Base-by-base conservation (phyloP, 2,113 vertebrate species). In the Microcebus griseorufus region DNA sequence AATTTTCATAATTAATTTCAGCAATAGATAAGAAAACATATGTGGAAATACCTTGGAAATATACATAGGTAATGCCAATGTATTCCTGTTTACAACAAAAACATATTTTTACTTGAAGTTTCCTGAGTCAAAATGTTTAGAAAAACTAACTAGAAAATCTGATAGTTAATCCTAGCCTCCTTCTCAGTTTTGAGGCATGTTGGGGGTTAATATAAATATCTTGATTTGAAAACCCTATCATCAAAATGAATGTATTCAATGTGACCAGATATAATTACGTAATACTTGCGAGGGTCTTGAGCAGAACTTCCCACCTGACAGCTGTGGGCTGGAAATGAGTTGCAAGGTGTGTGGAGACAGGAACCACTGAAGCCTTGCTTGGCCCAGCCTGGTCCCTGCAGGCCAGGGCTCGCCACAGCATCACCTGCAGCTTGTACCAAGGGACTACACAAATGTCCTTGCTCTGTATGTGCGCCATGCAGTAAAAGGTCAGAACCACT, bases 1-100 rank as follows among this genome's bases (percentile, higher is more conserved):
- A 87, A 34, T 83, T 93, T 93, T 93, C 76, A 53, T 88, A 79
- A 85, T 58, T 48, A 70, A 64, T 27, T 93, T 79, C 5, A 91
- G 82, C 86, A 91, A 60, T 34, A 91, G 76, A 65, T 53, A 78
- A 58, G 37, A 91, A 73, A 72, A 87, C 3, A 0, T 67, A 93
- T 42, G 18, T 11, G 23, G 76, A 60, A 73, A 88, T 18, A 55
- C 48, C 39, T 37, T 88, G 51, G 42, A 94, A 70, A 89, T 42
- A 83, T 5, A 83, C 23, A 65, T 80, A 67, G 29, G n/a, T 72
- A n/a, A 76, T 60, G 58, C 70, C 39, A 72, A 53, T 23, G 5
- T 37, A 80, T 89, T 58, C 84, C 42, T 87, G 45, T 82, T 96
- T 82, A 42, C 12, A 86, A 90, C 12, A 67, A 67, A 92, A 79